These are phyloP conservation scores for Lasioglossum baleicum DNA, from an alignment of 1,140 invertebrate species.

Conservation along the genomic window DNA sequence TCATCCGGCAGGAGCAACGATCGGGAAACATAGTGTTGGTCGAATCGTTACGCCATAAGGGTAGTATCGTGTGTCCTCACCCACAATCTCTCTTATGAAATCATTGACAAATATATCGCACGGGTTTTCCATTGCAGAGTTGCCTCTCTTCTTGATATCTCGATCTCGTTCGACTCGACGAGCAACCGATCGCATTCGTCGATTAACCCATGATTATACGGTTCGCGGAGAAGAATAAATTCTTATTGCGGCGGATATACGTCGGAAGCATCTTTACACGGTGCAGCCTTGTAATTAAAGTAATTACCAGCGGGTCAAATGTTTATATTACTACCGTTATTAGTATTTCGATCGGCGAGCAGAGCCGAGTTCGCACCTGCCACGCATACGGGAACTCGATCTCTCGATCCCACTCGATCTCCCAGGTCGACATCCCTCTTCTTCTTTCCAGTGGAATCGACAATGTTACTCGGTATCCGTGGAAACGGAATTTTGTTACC, in stretches of 20 bases:
- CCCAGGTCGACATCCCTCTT: no score
- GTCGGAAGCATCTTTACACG: neutral
- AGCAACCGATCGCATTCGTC: neutral
- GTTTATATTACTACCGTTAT: constrained; percentile 6
- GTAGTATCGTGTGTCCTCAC: constrained; percentile 64
- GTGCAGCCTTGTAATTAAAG: constrained; percentile 3
- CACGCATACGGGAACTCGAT: neutral
- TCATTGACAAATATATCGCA: constrained; percentile 9
- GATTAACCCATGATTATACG: constrained; percentile 16
- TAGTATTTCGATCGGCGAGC: constrained; percentile 8
- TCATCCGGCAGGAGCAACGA: constrained; percentile 30
- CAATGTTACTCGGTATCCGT: no score
- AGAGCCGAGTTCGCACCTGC: constrained; percentile 4
- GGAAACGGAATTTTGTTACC: no score
- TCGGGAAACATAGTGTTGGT: constrained; percentile 29
- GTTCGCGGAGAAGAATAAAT: neutral
- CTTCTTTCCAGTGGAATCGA: no score
- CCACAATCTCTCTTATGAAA: no score
- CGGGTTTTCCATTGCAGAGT: no score
- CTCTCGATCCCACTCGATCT: neutral
- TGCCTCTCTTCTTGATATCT: no score
- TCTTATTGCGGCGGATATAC: neutral
- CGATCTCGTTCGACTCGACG: no score
- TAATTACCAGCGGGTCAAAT: neutral
- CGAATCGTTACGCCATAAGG: constrained; percentile 60